Evolutionary conservation across 2,888 invertebrate species (phyloP).

Genomic region (Lamproptera curius): DNA sequence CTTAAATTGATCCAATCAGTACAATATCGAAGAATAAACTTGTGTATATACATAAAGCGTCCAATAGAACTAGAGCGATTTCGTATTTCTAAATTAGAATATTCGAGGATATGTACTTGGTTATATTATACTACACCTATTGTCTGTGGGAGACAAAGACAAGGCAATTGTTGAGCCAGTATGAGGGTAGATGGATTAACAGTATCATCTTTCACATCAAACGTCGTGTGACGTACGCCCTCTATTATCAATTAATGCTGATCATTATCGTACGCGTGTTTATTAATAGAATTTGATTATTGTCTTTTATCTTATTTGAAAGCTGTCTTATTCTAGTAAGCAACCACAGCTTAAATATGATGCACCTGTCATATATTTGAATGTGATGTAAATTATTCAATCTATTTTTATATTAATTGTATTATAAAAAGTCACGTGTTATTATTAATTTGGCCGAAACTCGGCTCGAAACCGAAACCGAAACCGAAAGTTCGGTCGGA

Average conservation of each 20-base stretch:
- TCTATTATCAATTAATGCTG: slow-evolving; percentile 29
- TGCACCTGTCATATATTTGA: neutral
- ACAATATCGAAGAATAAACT: too few species aligned
- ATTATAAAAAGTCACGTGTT: neutral
- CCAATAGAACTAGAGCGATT: too few species aligned
- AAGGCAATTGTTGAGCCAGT: neutral
- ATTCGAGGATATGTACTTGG: too few species aligned
- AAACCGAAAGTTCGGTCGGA: too few species aligned
- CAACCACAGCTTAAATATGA: neutral
- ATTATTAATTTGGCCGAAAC: too few species aligned
- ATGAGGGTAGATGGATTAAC: slow-evolving; percentile 10
- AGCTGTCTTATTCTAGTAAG: neutral
- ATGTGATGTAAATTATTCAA: too few species aligned
- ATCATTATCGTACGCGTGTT: slow-evolving; percentile 31
- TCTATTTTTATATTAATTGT: too few species aligned
- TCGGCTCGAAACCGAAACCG: too few species aligned
- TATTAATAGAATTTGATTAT: slow-evolving; percentile 29
- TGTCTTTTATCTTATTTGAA: slow-evolving; percentile 17
- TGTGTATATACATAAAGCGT: too few species aligned
- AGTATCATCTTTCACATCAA: slow-evolving; percentile 29
- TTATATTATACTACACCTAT: neutral
- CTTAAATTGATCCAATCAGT: too few species aligned
- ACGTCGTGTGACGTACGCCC: slow-evolving; percentile 19
- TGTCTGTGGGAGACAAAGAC: slow-evolving; percentile 12
- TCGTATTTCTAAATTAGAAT: too few species aligned